A percentile compares a stretch with the other conserved stretches of the same genome.
Conservation (phyloP, 2,113 vertebrate genomes). For the Parotia lawesii region DNA sequence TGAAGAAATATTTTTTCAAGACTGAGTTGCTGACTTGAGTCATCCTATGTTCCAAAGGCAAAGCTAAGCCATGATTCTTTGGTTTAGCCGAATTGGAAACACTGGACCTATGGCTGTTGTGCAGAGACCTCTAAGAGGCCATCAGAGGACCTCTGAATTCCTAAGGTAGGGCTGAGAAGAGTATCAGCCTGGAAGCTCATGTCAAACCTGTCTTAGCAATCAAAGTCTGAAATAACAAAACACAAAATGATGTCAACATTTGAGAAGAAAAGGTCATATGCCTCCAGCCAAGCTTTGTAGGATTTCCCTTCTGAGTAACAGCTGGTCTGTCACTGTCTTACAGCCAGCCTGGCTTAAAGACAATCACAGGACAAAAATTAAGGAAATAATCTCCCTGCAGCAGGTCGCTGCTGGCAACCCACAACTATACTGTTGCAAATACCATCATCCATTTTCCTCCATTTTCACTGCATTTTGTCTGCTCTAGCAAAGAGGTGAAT, state of each 20-base stretch:
- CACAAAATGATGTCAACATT: background rate
- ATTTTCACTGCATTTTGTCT: background rate
- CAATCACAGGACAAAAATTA: background rate
- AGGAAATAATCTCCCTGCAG: background rate
- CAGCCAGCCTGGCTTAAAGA: background rate
- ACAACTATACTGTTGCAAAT: background rate
- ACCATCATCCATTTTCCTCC: background rate
- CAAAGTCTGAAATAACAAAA: background rate
- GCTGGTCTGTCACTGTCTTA: background rate
- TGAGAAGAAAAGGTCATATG: background rate
- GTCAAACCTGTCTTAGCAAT: background rate
- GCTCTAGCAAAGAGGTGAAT: background rate
- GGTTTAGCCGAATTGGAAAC: background rate
- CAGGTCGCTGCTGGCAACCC: background rate
- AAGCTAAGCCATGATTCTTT: background rate
- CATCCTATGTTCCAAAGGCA: accelerated
- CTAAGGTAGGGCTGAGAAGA: background rate
- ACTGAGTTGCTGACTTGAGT: background rate
- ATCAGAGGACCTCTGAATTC: background rate
- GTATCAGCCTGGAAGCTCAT: background rate
- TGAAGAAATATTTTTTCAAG: background rate
- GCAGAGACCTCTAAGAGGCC: background rate
- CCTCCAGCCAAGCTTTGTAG: slow-evolving; percentile 4
- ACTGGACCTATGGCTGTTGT: background rate
- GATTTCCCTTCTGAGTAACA: background rate